These are phyloP conservation scores for Trissolcus brochymenae DNA, from an alignment of 2,888 invertebrate genomes.

Conservation along the genomic window DNA sequence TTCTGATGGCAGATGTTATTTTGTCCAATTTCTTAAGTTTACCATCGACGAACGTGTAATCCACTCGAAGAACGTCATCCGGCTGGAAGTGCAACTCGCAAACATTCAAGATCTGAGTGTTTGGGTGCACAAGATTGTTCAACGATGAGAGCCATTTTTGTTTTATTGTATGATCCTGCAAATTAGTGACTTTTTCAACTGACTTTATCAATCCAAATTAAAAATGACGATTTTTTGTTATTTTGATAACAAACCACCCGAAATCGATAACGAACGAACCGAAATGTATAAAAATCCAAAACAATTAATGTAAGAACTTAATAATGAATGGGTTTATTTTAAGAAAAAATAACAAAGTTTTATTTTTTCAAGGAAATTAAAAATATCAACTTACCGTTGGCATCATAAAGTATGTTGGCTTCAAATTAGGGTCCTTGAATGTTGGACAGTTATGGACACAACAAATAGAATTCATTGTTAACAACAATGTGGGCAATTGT, in stretches of 20 bases:
- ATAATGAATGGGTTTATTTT: neutral
- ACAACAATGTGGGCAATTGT: constrained; percentile 1
- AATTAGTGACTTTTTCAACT: neutral
- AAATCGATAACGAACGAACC: neutral
- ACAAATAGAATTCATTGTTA: constrained; percentile 4
- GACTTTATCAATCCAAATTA: neutral
- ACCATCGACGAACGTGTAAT: constrained; percentile 17
- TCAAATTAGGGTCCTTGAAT: neutral
- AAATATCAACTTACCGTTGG: constrained; percentile 7
- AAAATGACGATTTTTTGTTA: neutral
- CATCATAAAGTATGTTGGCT: constrained; percentile 4
- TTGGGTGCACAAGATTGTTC: constrained; percentile 21
- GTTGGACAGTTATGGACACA: constrained; percentile 15
- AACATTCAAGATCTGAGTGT: constrained; percentile 22
- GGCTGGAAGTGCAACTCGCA: constrained; percentile 30
- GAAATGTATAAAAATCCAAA: neutral
- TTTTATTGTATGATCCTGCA: constrained; percentile 15
- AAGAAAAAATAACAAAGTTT: neutral
- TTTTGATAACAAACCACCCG: neutral
- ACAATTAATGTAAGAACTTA: too few species aligned
- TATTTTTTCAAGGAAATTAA: neutral
- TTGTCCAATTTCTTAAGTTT: constrained; percentile 23
- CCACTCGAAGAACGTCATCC: constrained; percentile 21
- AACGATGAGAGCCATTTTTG: constrained; percentile 22
- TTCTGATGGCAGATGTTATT: constrained; percentile 12